Evolutionary conservation across 2,113 vertebrate species (phyloP).

Genomic region (Taxidea taxus): DNA sequence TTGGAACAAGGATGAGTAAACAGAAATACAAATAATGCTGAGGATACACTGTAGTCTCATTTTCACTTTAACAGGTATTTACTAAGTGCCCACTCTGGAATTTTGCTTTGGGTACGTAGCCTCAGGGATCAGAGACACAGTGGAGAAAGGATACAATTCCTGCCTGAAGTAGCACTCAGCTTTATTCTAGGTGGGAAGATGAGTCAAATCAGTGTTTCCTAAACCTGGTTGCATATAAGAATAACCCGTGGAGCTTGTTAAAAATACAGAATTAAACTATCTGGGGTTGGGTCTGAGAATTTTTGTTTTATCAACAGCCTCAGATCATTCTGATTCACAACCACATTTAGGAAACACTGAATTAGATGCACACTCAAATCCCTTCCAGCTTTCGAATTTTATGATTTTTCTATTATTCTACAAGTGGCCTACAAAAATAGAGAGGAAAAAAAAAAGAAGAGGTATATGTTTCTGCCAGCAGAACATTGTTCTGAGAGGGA

Average conservation of each 20-base stretch:
- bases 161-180: background rate
- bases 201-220: conserved; percentile 19
- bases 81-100: background rate
- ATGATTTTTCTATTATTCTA: background rate
- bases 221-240: conserved; percentile 35
- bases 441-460: background rate
- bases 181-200: conserved; percentile 23
- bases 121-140: background rate
- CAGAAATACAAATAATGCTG: background rate
- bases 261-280: background rate
- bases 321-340: background rate
- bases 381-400: background rate
- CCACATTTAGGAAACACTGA: background rate
- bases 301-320: background rate
- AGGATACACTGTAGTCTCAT: background rate
- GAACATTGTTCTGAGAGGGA: background rate
- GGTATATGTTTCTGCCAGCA: background rate
- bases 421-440: background rate
- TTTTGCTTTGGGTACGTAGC: background rate
- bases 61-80: conserved; percentile 3
- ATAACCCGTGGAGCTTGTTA: background rate
- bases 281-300: background rate
- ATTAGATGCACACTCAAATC: background rate
- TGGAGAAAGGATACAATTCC: background rate
- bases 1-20: background rate